Base-by-base conservation (phyloP, 1,140 invertebrate species). In the Scylla paramamosain region DNA sequence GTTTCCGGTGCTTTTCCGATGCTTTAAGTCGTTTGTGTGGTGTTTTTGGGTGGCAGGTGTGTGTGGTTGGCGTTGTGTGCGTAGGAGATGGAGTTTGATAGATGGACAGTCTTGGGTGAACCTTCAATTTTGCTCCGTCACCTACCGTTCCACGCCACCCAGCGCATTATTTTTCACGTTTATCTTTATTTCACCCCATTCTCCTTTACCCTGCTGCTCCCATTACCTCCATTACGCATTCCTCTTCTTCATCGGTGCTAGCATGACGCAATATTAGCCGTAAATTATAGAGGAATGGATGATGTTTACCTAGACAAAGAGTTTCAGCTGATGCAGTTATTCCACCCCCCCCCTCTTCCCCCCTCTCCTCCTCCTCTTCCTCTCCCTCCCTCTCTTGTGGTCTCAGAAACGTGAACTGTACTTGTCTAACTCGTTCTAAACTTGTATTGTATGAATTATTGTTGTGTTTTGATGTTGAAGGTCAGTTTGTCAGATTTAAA, bases 101-200 rank as follows among this genome's bases (percentile, higher is more conserved):
- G 20, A 8, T 52, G 88, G 52, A 10, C 32, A 94, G 31, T 39
- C 86, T 25, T 67, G 82, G 25, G 29, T 88, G 46, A 28, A 90
- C 93, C 93, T 94, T 94, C 93, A 89, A 94, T 94, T 94, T 90
- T 94, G 93, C 93, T 82, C 93, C 32, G 93, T 94, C 93, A 94
- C 93, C 32, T n/a, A 48, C 16, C 2, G 52, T 8, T 31, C 14
- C 20, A 20, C 28, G 20, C 84, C 83, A 31, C 7, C 0, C 48
- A 4, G 20, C 20, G 25, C 28, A 82, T 39, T 20, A 29, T 67
- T 12, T 12, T 4, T 29, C n/a, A 20, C 31, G 4, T 46, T 48
- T 77, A 48, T 46, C 31, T 31, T 12, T 4, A 4, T 28, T 93
- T 93, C 31, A 32, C 84, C 14, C 8, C 20, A 45, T 48, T 52